Base-by-base conservation (phyloP, 2,113 vertebrate genomes). In the Fregetta grallaria region DNA sequence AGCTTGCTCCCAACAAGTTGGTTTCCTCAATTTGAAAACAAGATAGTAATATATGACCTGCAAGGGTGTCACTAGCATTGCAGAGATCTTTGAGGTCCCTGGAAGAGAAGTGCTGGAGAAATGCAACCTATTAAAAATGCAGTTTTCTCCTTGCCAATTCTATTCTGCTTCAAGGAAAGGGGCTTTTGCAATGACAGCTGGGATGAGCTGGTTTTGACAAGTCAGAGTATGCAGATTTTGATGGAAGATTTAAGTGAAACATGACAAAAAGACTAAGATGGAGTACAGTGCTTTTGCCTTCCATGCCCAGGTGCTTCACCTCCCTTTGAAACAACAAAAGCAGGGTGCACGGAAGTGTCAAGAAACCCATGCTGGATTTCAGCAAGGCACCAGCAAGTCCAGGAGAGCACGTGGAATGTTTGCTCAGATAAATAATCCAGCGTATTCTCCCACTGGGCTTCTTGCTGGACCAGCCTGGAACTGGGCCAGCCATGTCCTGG, bases 151-250 rank as follows among this genome's bases (percentile, higher is more conserved):
- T 85, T 96, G 97, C 94, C 95, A 97, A 79, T 92, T 95, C 91
- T 92, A 65, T 88, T 95, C 61, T 3, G 72, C 95, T 94, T 88
- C 86, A 87, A 97, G 88, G 88, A 94, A 94, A 84, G 79, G 79
- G 53, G 55, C 16, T 94, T 95, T 86, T 94, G 75, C 83, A 92
- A 29, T 42, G 91, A 94, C 97, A 96, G 91, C 67, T 84, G 76
- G 75, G 95, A 71, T 81, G 68, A 96, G 94, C 95, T 96, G 90
- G 95, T 96, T 95, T 96, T 96, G 94, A 95, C 96, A 97, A 96
- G 94, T 87, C 91, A 65, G 95, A 81, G 36, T 81, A 92, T 87
- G 86, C 86, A 92, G 84, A 75, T 74, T 95, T 95, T 88, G 63
- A 89, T 87, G 36, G 83, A 93, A 94, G 56, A 45, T 75, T 92